Conservation (phyloP, 1,140 invertebrate genomes). For the Drosophila willistoni region DNA sequence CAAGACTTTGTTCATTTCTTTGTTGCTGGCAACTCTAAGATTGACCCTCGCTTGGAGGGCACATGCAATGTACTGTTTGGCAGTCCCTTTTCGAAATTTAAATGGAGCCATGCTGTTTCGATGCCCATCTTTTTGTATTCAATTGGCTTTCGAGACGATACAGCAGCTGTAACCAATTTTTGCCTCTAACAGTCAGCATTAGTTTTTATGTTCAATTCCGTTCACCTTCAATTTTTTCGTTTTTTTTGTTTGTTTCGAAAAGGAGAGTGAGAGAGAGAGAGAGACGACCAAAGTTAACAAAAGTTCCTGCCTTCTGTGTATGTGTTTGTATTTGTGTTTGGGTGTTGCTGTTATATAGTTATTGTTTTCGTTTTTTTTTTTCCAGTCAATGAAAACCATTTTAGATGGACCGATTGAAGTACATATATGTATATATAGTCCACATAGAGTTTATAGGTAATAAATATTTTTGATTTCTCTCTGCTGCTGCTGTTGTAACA, state of each 20-base stretch:
- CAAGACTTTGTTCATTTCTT: no score
- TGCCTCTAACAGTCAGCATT: constrained; percentile 42
- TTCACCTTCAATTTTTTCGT: constrained; percentile 49
- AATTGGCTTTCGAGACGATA: constrained; percentile 41
- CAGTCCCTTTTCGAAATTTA: constrained; percentile 1
- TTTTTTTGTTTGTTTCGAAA: constrained; percentile 15
- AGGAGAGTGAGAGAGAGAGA: background rate
- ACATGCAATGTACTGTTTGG: background rate
- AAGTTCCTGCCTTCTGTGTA: constrained; percentile 7
- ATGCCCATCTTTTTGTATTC: constrained; percentile 21
- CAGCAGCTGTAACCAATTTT: constrained; percentile 58
- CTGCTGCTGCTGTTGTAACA: constrained; percentile 26
- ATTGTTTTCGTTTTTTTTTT: constrained; percentile 14
- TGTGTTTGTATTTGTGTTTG: constrained; percentile 11
- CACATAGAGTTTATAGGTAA: background rate
- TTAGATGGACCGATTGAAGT: constrained; percentile 25
- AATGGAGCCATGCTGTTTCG: constrained; percentile 2
- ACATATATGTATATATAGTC: background rate
- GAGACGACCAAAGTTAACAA: constrained; percentile 52
- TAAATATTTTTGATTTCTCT: constrained; percentile 31
- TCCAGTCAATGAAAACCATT: constrained; percentile 29
- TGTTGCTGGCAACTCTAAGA: background rate
- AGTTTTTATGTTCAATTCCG: constrained; percentile 72
- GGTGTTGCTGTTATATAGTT: no score
- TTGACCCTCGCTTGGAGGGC: background rate